Percentiles rank a stretch among this genome's conserved stretches.
Evolutionary conservation across 1,140 invertebrate genomes (phyloP).

Genomic region (Archivesica marissinica): DNA sequence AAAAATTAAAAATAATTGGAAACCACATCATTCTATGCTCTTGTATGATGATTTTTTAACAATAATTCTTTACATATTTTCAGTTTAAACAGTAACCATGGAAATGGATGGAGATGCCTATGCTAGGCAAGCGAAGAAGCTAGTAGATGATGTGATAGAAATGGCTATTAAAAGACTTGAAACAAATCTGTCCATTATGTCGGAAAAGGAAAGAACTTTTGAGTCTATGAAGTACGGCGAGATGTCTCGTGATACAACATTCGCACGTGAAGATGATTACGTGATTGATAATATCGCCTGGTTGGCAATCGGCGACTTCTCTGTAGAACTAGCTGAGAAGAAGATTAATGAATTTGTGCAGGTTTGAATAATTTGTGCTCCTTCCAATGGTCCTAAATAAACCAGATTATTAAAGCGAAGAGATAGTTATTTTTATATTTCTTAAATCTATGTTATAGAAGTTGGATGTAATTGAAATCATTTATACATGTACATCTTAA

Average conservation of each 20-base stretch:
- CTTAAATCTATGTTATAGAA: not conserved
- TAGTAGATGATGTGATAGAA: slow-evolving; percentile 77
- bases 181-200: slow-evolving; percentile 71
- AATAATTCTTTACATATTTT: too few relatives aligned
- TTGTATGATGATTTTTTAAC: too few relatives aligned
- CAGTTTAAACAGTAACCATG: slow-evolving; percentile 58
- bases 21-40: too few relatives aligned
- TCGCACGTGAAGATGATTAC: slow-evolving; percentile 77
- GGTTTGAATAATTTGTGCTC: slow-evolving; percentile 63
- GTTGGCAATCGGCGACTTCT: slow-evolving; percentile 81
- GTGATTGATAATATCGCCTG: slow-evolving; percentile 82
- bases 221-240: slow-evolving; percentile 72
- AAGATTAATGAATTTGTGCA: slow-evolving; percentile 83
- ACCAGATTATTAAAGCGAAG: too few relatives aligned
- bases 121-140: slow-evolving; percentile 70
- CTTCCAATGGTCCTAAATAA: too few relatives aligned
- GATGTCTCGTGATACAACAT: slow-evolving; percentile 71
- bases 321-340: slow-evolving; percentile 74
- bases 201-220: slow-evolving; percentile 76
- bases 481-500: too few relatives aligned
- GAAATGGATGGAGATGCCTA: slow-evolving; percentile 68
- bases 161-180: slow-evolving; percentile 77
- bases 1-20: too few relatives aligned
- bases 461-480: not conserved
- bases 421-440: too few relatives aligned